phyloP scores from a whole-genome alignment of 2,113 vertebrate species.

The Pica pica region DNA sequence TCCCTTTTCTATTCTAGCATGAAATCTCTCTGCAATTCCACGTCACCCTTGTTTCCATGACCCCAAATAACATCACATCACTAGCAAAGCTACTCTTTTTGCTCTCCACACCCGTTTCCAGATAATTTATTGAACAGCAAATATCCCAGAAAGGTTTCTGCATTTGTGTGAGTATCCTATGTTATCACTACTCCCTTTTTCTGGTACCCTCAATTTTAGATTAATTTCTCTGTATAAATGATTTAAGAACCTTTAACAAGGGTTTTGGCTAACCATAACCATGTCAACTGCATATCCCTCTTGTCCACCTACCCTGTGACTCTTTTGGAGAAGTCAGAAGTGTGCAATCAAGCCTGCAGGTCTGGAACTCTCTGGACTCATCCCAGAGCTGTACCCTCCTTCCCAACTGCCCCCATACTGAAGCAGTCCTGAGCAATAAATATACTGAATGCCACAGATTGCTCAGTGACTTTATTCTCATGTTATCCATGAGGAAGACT shows the following conservation, averaged over 20 bases:
- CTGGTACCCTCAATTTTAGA: not conserved
- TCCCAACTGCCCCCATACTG: not conserved
- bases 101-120: not conserved
- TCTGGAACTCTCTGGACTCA: not conserved
- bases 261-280: not conserved
- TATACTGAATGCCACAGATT: accelerated
- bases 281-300: not conserved
- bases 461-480: not conserved
- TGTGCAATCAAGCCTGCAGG: too few relatives aligned
- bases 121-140: not conserved
- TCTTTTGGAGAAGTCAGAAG: not conserved
- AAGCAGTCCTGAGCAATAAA: not conserved
- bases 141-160: not conserved
- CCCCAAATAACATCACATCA: not conserved
- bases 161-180: not conserved
- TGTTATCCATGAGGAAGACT: not conserved
- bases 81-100: not conserved
- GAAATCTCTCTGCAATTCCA: not conserved
- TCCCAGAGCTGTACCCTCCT: accelerated
- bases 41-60: not conserved
- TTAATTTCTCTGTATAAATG: not conserved
- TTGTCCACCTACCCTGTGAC: not conserved
- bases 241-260: not conserved
- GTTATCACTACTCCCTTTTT: not conserved
- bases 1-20: not conserved